These are phyloP conservation scores for Fopius arisanus DNA, from an alignment of 1,140 invertebrate species.

Conservation along the genomic window DNA sequence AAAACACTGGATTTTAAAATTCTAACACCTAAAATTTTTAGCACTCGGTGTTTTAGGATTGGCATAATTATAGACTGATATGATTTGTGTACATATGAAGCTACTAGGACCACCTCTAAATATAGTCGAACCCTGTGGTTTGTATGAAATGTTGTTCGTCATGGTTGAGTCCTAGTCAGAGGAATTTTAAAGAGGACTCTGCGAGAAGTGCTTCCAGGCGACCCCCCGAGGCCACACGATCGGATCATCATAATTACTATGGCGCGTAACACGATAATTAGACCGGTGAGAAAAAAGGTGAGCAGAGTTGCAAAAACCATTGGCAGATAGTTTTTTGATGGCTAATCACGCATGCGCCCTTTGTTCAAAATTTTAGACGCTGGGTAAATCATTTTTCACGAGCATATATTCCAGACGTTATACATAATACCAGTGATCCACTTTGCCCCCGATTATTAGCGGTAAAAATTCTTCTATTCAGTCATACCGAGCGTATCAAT, in stretches of 20 bases:
- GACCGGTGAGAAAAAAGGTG: neutral
- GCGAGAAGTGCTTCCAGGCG: neutral
- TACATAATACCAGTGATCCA: slow-evolving; percentile 17
- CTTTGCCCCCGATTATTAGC: slow-evolving; percentile 14
- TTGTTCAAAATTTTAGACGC: slow-evolving; percentile 5
- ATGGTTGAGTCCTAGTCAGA: neutral
- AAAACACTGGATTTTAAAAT: neutral
- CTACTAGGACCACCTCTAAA: slow-evolving; percentile 9
- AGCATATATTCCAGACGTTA: slow-evolving; percentile 1
- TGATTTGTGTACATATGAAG: slow-evolving; percentile 17
- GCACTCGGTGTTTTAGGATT: neutral
- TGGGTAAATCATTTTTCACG: slow-evolving; percentile 30
- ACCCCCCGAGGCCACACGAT: slow-evolving; percentile 14
- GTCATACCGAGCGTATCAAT: slow-evolving; percentile 14
- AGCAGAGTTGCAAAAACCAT: neutral
- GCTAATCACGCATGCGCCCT: slow-evolving; percentile 7
- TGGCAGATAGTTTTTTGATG: slow-evolving; percentile 9
- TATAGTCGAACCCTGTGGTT: neutral
- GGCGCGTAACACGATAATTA: slow-evolving; percentile 29
- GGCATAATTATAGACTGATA: slow-evolving; percentile 6
- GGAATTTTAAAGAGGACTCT: neutral
- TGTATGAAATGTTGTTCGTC: neutral
- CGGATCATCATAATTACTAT: slow-evolving; percentile 25
- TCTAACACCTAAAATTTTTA: slow-evolving; percentile 2
- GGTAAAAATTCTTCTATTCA: slow-evolving; percentile 4